phyloP scores from a whole-genome alignment of 1,140 invertebrate genomes.

The Bradysia coprophila region DNA sequence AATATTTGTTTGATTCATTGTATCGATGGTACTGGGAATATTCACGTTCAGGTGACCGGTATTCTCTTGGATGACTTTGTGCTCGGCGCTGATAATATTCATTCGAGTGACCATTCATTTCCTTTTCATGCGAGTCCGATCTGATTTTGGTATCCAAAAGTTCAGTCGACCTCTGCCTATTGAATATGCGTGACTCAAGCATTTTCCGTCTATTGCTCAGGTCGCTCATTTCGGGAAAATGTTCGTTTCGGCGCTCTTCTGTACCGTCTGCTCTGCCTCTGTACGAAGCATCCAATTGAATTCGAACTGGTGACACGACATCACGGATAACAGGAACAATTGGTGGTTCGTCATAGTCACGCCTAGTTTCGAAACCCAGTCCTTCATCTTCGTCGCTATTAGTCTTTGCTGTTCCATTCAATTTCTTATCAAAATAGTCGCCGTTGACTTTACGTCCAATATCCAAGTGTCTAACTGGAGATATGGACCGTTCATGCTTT shows the following conservation, averaged over 20 bases:
- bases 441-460: constrained; percentile 22
- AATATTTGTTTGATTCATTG: constrained; percentile 8
- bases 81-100: background rate
- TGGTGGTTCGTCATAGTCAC: constrained; percentile 18
- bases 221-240: constrained; percentile 29
- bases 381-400: constrained; percentile 51
- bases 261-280: constrained; percentile 44
- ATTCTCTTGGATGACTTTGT: background rate
- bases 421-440: constrained; percentile 24
- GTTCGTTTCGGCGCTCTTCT: constrained; percentile 29
- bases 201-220: constrained; percentile 49
- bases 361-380: constrained; percentile 39
- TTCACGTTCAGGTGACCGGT: background rate
- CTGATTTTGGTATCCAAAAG: too few relatives aligned
- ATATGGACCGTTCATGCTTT: background rate
- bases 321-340: constrained; percentile 20
- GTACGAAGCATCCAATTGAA: constrained; percentile 20
- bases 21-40: constrained; percentile 10
- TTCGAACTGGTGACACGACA: constrained; percentile 10
- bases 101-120: background rate
- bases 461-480: background rate
- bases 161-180: background rate
- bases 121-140: too few relatives aligned
- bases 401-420: constrained; percentile 10
- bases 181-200: constrained; percentile 34